Evolutionary conservation across 2,113 vertebrate genomes (phyloP), one percentile per base, ranked within the genome.

Genomic region (Eudorcas thomsonii): DNA sequence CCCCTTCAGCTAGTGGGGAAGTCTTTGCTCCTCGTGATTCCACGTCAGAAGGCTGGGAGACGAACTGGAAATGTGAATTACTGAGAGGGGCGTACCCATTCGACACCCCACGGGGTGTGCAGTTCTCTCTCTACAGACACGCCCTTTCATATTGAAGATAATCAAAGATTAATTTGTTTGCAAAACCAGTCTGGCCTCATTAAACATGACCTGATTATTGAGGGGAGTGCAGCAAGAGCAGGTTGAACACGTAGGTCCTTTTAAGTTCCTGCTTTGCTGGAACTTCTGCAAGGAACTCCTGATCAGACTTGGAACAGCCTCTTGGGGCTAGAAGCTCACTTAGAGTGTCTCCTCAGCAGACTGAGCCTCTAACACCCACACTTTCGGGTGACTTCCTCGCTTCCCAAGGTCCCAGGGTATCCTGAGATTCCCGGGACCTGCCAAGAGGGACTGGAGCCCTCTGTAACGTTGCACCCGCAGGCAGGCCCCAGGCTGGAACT

Each of bases 31-130:
- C 33, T 50, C 1, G 1, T 26, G 57, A 83, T 52, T 77, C 50
- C 36, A 78, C 33, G 23, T 84, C 50, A 43, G 50, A 25, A 62
- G 39, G 8, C 8, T 30, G 1, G 62, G 25, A 71, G 77, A 16
- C 7, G 17, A 39, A 4, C 5, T 48, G 39, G 19, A n/a, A 54
- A 33, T 0, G 54, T 36, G 16, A 23, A 21, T 59, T 39, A 2
- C 28, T 14, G 77, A 39, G 10, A 6, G 55, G 17, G 1, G 25
- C 0, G 3, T 0, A 33, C 13, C 54, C 0, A 0, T 16, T 9
- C 0, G 0, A 17, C 55, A 4, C 30, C 55, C 39, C 9, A 33
- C n/a, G 50, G 13, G 8, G 30, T 50, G 8, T 39, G 11, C 2
- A 6, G 4, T 4, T 7, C 62, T 77, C 74, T 50, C 33, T 21